A percentile compares a stretch with the other conserved stretches of the same genome.
These are phyloP conservation scores for Sphecodes monilicornis DNA, from an alignment of 2,888 invertebrate genomes.

Conservation along the genomic window DNA sequence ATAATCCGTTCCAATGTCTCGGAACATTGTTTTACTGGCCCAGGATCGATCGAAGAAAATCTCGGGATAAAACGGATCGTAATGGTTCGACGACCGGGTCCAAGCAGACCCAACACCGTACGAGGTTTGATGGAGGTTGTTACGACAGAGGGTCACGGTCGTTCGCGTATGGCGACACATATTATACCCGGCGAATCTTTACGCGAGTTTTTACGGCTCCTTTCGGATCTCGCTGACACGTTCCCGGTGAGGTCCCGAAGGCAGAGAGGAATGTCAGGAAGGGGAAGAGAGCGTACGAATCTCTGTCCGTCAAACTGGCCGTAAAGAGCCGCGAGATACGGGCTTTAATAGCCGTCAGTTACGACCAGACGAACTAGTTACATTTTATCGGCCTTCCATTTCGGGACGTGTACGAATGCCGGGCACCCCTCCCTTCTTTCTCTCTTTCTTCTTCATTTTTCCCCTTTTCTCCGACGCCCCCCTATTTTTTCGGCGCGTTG, in stretches of 20 bases:
- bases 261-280: slow-evolving; percentile 58
- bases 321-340: slow-evolving; percentile 72
- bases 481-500: neutral
- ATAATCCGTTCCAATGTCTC: too few species aligned
- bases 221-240: slow-evolving; percentile 69
- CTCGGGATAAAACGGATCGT: neutral
- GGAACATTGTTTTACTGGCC: too few species aligned
- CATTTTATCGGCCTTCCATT: slow-evolving; percentile 66
- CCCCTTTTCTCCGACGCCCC: neutral
- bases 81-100: neutral
- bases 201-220: slow-evolving; percentile 73
- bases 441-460: neutral
- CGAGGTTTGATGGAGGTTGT: slow-evolving; percentile 62
- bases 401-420: slow-evolving; percentile 26
- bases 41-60: too few species aligned
- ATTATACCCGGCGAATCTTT: slow-evolving; percentile 66
- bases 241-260: slow-evolving; percentile 47
- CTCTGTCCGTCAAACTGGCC: slow-evolving; percentile 65
- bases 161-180: slow-evolving; percentile 39
- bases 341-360: slow-evolving; percentile 63
- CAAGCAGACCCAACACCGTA: slow-evolving; percentile 63
- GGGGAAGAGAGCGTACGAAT: slow-evolving; percentile 55
- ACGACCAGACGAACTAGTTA: slow-evolving; percentile 71
- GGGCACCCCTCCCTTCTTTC: neutral
- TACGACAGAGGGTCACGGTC: slow-evolving; percentile 40